These are phyloP conservation scores for Enteromius unitaeniatus DNA, from an alignment of 2,797 vertebrate species.

Conservation along the genomic window DNA sequence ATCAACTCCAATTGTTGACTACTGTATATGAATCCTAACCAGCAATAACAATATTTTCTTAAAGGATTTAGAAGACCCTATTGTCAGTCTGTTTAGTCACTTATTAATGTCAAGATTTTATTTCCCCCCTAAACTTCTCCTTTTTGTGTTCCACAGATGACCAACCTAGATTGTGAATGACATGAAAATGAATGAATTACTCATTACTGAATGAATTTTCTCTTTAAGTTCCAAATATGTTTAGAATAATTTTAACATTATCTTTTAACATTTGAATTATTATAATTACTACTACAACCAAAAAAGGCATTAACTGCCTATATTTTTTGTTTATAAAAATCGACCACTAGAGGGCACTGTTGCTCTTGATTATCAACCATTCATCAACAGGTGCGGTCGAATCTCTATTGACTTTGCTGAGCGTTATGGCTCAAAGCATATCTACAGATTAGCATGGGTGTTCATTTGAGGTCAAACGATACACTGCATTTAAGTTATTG, in stretches of 20 bases:
- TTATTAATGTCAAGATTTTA: not conserved
- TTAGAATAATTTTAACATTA: not conserved
- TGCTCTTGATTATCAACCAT: slow-evolving; percentile 57
- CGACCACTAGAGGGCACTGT: slow-evolving; percentile 74
- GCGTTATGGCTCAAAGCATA: not conserved
- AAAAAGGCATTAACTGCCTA: not conserved
- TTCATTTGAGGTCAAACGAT: slow-evolving; percentile 32
- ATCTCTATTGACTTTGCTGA: not conserved
- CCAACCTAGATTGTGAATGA: not conserved
- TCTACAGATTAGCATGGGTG: slow-evolving; percentile 6
- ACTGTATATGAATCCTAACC: not conserved
- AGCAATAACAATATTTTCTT: too few relatives aligned
- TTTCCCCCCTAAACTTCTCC: not conserved
- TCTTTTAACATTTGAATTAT: not conserved
- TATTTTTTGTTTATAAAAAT: not conserved
- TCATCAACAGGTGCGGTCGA: slow-evolving; percentile 72
- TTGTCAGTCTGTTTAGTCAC: not conserved
- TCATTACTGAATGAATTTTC: not conserved
- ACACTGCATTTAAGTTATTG: not conserved
- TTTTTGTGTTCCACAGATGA: not conserved
- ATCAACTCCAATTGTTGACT: too few relatives aligned
- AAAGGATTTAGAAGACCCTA: not conserved
- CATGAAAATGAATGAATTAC: not conserved
- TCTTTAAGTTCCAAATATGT: not conserved
- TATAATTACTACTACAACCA: not conserved